Conservation (phyloP, 35 echinoderm and acorn worm genomes). For the Anneissia japonica region DNA sequence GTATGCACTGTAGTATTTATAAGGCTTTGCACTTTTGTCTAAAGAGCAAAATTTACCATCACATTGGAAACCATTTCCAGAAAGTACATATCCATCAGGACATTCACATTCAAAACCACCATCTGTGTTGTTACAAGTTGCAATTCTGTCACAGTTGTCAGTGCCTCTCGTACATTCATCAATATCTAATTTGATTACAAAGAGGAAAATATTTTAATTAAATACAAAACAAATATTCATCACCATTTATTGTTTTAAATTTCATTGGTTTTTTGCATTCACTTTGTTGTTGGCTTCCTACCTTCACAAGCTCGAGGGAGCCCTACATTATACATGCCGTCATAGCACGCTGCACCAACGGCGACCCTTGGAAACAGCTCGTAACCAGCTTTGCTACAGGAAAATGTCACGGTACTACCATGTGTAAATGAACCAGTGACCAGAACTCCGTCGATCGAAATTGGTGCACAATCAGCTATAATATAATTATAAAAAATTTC, state of each 20-base stretch:
- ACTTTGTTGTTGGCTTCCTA: no score
- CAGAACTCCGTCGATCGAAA: neutral
- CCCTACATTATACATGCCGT: neutral
- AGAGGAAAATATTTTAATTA: no score
- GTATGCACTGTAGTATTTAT: no score
- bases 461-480: neutral
- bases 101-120: constrained; percentile 27
- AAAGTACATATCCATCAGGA: constrained; percentile 5
- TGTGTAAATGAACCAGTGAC: neutral
- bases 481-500: neutral
- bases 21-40: no score
- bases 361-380: neutral
- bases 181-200: no score
- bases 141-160: neutral
- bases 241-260: no score
- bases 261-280: no score
- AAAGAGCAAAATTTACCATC: neutral
- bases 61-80: neutral
- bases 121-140: constrained; percentile 8
- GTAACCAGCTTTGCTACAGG: neutral
- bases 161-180: constrained; percentile 19
- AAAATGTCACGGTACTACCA: neutral
- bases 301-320: neutral
- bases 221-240: no score
- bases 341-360: neutral